Evolutionary conservation across 2,888 invertebrate species (phyloP).

Genomic region (Eupithecia centaureata): DNA sequence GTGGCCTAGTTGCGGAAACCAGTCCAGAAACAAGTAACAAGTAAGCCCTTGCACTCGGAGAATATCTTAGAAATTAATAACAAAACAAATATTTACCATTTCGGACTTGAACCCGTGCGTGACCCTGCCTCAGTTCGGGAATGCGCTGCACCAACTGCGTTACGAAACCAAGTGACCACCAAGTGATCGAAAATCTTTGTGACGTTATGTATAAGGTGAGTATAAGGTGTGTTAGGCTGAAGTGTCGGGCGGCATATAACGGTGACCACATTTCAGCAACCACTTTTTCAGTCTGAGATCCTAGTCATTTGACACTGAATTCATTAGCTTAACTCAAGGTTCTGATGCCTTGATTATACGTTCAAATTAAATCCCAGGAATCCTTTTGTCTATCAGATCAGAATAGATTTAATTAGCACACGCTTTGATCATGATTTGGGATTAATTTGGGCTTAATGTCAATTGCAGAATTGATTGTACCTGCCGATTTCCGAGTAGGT

Average conservation of each 20-base stretch:
- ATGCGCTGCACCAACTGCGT: too few relatives aligned
- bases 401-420: slow-evolving; percentile 7
- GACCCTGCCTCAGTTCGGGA: too few relatives aligned
- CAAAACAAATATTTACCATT: too few relatives aligned
- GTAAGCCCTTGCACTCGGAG: too few relatives aligned
- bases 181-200: too few relatives aligned
- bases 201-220: too few relatives aligned
- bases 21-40: too few relatives aligned
- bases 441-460: slow-evolving; percentile 5
- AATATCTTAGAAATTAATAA: too few relatives aligned
- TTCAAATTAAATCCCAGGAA: slow-evolving; percentile 10
- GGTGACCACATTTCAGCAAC: not conserved
- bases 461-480: not conserved
- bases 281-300: not conserved
- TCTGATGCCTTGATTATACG: slow-evolving; percentile 7
- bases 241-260: not conserved
- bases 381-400: slow-evolving; percentile 22
- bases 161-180: too few relatives aligned
- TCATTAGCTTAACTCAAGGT: slow-evolving; percentile 23
- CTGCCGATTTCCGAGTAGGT: not conserved
- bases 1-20: too few relatives aligned
- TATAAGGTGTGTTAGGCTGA: too few relatives aligned
- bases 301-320: slow-evolving; percentile 29
- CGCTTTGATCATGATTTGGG: slow-evolving; percentile 4
- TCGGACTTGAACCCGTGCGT: too few relatives aligned